These are phyloP conservation scores for Eretmochelys imbricata DNA, from an alignment of 2,113 vertebrate genomes.

Conservation along the genomic window DNA sequence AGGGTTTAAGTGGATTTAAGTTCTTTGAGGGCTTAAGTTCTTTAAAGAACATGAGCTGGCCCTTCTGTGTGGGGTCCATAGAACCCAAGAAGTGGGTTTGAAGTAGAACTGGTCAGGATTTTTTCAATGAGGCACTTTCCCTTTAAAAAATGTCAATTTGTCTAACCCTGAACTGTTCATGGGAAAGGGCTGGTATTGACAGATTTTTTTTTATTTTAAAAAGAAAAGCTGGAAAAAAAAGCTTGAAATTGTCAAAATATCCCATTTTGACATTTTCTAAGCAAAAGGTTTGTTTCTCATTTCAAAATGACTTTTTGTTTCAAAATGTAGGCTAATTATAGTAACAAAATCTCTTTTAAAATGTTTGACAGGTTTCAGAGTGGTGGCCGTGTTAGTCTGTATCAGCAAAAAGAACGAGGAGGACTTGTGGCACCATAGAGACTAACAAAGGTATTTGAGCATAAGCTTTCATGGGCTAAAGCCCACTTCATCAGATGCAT, in stretches of 20 bases:
- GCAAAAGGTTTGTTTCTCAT: not conserved
- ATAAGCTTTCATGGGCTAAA: no score
- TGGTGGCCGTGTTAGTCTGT: no score
- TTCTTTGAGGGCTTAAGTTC: not conserved
- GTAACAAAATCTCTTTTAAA: not conserved
- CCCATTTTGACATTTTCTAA: not conserved
- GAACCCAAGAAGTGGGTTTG: not conserved
- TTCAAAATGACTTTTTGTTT: not conserved
- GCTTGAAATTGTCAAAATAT: not conserved
- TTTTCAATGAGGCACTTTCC: not conserved
- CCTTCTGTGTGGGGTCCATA: not conserved
- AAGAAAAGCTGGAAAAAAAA: not conserved
- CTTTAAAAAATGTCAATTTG: not conserved
- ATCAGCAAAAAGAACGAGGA: no score
- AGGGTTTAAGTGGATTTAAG: not conserved
- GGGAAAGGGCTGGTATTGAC: not conserved
- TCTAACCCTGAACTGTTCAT: not conserved
- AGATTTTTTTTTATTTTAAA: not conserved
- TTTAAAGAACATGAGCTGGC: not conserved
- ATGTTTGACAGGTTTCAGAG: no score
- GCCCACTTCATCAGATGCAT: no score
- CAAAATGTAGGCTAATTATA: not conserved
- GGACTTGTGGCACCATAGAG: no score
- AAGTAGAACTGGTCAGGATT: not conserved
- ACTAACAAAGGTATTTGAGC: no score